Evolutionary conservation across 2,888 invertebrate genomes (phyloP).

Genomic region (Temnothorax ravouxi): DNA sequence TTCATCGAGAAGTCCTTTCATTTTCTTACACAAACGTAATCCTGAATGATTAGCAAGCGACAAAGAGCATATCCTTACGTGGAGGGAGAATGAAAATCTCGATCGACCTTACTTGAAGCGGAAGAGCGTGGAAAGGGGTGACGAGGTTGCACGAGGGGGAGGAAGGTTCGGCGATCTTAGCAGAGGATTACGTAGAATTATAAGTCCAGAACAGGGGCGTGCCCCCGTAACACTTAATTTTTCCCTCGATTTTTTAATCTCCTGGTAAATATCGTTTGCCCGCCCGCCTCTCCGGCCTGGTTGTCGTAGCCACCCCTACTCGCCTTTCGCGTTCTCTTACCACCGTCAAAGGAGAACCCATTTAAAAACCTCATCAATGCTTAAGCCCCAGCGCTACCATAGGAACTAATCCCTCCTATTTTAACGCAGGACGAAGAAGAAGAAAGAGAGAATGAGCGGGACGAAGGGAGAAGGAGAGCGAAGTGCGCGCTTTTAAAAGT

Average conservation of each 20-base stretch:
- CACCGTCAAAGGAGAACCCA: constrained; percentile 86
- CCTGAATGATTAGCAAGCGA: constrained; percentile 67
- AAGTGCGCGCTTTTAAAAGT: constrained; percentile 83
- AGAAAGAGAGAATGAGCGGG: constrained; percentile 61
- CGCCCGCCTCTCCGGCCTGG: constrained; percentile 76
- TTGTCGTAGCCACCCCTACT: constrained; percentile 43
- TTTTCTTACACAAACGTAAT: constrained; percentile 59
- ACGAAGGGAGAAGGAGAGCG: constrained; percentile 42
- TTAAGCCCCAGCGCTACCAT: constrained; percentile 86
- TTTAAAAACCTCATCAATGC: constrained; percentile 87
- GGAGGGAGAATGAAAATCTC: constrained; percentile 71
- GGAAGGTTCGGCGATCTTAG: constrained; percentile 82
- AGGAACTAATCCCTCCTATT: constrained; percentile 87
- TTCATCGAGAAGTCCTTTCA: constrained; percentile 24
- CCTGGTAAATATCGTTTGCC: constrained; percentile 85
- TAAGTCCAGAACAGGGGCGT: constrained; percentile 83
- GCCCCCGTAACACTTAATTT: constrained; percentile 86
- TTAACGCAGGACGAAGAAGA: constrained; percentile 81
- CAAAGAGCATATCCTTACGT: constrained; percentile 43
- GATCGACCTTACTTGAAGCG: constrained; percentile 59
- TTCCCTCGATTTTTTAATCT: constrained; percentile 87
- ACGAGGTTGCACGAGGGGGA: constrained; percentile 60
- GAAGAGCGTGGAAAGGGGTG: constrained; percentile 35
- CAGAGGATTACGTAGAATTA: constrained; percentile 85
- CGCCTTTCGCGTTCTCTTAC: constrained; percentile 69